Evolutionary conservation across 2,888 invertebrate genomes (phyloP), one percentile per base, ranked within the genome.

Genomic region (Tinea trinotella): DNA sequence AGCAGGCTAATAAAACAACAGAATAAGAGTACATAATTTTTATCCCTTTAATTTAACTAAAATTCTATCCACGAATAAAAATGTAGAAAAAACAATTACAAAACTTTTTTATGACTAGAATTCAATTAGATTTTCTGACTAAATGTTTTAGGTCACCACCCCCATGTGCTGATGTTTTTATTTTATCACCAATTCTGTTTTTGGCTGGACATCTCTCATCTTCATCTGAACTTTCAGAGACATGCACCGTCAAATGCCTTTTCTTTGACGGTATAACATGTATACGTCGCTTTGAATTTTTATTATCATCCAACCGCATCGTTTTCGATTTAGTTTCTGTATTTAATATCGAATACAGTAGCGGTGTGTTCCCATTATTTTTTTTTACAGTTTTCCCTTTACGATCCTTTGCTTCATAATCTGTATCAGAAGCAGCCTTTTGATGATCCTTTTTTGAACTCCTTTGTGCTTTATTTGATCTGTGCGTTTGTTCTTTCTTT

Each of bases 81-180:
- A 30, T 30, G 64, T 71, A 69, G 74, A 76, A 74, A 76, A 75
- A 72, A 74, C 69, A 74, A 74, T 73, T 64, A 40, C 7, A 40
- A 40, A 40, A 40, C 10, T 4, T 19, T 6, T 46, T 46, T 46
- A 9, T 17, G 19, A 46, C 19, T 46, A 46, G 46, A 46, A 46
- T 18, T 19, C 46, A 46, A 50, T 22, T 50, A 50, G 74, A 74
- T 65, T 81, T 84, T 61, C 80, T 74, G 71, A 81, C 71, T 56
- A 80, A 74, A 22, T 79, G 82, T 57, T 74, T 71, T 20, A 85
- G 71, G 62, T 85, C 85, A 2, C 85, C 85, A 22, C 77, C 85
- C 79, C 52, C 71, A 62, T 57, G 77, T 79, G 7, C 74, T 74
- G 3, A 63, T 59, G 67, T 61, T 68, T 74, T 58, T 62, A 72